Evolutionary conservation across 2,797 vertebrate genomes (phyloP).

Genomic region (Sebastes oblongus): DNA sequence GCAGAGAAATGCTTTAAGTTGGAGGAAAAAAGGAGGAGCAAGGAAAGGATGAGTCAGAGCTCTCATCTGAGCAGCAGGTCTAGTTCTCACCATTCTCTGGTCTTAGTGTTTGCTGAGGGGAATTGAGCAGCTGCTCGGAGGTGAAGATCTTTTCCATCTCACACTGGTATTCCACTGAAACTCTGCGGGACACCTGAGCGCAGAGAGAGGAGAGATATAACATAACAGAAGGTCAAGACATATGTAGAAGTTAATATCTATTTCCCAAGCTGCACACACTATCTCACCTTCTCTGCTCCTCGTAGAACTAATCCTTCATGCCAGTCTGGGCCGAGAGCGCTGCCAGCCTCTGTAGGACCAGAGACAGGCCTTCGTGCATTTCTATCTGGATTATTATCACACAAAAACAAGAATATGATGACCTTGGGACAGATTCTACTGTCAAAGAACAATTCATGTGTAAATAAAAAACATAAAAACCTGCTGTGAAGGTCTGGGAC

Average conservation of each 20-base stretch:
- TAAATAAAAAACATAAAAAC: conserved; percentile 19
- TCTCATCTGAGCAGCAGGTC: neutral
- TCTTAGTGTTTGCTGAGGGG: conserved; percentile 60
- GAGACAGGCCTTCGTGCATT: conserved; percentile 42
- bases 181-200: conserved; percentile 84
- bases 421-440: neutral
- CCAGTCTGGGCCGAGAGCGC: conserved; percentile 96
- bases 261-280: neutral
- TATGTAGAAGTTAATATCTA: neutral
- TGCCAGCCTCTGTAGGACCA: conserved; percentile 78
- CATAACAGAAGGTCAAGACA: neutral
- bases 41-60: neutral
- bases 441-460: neutral
- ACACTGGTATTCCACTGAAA: conserved; percentile 89
- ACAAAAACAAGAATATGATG: neutral
- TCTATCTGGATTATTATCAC: conserved; percentile 55
- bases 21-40: neutral
- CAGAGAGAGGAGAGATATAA: neutral
- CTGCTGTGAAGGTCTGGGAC: conserved; percentile 70
- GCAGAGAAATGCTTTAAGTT: neutral
- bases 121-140: conserved; percentile 81
- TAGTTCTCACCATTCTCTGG: conserved; percentile 68
- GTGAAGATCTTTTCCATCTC: conserved; percentile 88
- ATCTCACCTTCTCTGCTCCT: conserved; percentile 86
- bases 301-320: conserved; percentile 88